Conservation (phyloP, 1,140 invertebrate species). For the Ooceraea biroi region DNA sequence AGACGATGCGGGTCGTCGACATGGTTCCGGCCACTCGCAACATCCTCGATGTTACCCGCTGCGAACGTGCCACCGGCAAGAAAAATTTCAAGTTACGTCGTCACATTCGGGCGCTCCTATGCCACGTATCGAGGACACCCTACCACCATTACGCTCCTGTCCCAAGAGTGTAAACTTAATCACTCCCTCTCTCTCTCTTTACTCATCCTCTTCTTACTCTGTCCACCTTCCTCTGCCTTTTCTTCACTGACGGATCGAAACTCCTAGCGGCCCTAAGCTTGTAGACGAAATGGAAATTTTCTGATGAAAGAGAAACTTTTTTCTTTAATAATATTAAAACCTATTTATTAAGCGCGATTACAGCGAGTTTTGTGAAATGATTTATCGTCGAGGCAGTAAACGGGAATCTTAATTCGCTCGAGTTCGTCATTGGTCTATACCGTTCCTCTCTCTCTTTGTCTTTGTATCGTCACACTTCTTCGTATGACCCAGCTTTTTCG, state of each 20-base stretch:
- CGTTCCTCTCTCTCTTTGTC: conserved; percentile 39
- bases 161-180: conserved; percentile 50
- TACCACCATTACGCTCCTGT: not conserved
- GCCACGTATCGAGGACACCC: not conserved
- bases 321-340: too few relatives aligned
- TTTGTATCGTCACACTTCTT: conserved; percentile 36
- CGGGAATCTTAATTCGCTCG: too few relatives aligned
- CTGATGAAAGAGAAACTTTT: too few relatives aligned
- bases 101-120: not conserved
- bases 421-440: conserved; percentile 35
- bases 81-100: conserved; percentile 39
- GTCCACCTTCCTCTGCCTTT: conserved; percentile 34
- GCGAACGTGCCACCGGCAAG: conserved; percentile 9
- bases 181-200: conserved; percentile 28
- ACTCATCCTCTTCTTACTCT: not conserved
- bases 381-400: too few relatives aligned
- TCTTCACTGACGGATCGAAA: not conserved
- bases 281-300: not conserved
- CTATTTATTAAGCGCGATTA: too few relatives aligned
- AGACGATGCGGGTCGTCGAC: conserved; percentile 71
- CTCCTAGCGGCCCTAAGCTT: not conserved
- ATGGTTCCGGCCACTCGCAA: conserved; percentile 57
- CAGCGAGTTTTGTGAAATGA: too few relatives aligned
- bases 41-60: conserved; percentile 34
- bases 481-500: conserved; percentile 35